Evolutionary conservation across 2,888 invertebrate genomes (phyloP).

Genomic region (Plebejus argus): DNA sequence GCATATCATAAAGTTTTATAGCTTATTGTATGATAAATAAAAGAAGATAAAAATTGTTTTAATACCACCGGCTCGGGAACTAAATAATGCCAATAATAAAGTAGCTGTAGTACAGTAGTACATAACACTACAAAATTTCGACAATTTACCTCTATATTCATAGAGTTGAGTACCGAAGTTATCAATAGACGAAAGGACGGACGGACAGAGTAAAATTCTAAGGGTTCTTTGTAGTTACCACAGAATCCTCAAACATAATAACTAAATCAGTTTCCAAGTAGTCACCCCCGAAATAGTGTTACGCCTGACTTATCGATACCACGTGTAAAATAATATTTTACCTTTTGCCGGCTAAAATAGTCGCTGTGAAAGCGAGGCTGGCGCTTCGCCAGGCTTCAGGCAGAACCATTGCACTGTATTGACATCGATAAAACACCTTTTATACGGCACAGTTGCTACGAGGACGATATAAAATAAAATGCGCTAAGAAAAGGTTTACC

Average conservation of each 20-base stretch:
- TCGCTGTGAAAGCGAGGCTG: slow-evolving; percentile 52
- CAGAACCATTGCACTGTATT: slow-evolving; percentile 35
- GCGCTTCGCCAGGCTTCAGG: slow-evolving; percentile 49
- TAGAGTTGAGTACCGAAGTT: too few relatives aligned
- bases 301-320: slow-evolving; percentile 38
- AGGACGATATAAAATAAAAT: neutral
- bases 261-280: neutral
- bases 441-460: neutral
- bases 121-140: too few relatives aligned
- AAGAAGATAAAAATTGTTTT: neutral
- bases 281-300: slow-evolving; percentile 22
- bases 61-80: too few relatives aligned
- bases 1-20: neutral
- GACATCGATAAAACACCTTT: slow-evolving; percentile 16
- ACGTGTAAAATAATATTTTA: slow-evolving; percentile 55
- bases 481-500: too few relatives aligned
- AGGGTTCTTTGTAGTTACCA: too few relatives aligned
- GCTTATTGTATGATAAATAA: neutral
- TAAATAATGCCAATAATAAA: too few relatives aligned
- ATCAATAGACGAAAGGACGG: too few relatives aligned
- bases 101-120: too few relatives aligned
- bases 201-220: too few relatives aligned
- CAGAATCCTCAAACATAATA: too few relatives aligned
- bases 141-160: too few relatives aligned
- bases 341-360: slow-evolving; percentile 57